These are phyloP conservation scores for Listronotus bonariensis DNA, from an alignment of 1,140 invertebrate genomes.

Conservation along the genomic window DNA sequence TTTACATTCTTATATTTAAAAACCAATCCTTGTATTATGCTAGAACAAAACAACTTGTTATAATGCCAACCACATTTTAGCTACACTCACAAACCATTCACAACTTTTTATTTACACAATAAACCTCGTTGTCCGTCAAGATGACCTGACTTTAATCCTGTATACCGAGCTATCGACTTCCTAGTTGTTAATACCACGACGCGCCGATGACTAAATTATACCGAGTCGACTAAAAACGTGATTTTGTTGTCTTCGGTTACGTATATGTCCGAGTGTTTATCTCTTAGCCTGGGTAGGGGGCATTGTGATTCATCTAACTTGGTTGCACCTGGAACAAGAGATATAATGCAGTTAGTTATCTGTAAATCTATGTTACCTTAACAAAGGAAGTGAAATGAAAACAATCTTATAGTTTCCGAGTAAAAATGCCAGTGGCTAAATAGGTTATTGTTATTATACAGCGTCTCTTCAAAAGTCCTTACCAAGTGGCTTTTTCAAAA, in stretches of 20 bases:
- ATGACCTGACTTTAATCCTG: slow-evolving; percentile 15
- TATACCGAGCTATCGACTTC: slow-evolving; percentile 10
- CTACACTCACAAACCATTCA: not conserved
- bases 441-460: no score
- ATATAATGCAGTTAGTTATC: no score
- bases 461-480: no score
- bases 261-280: slow-evolving; percentile 16
- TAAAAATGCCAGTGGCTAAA: no score
- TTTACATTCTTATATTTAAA: no score
- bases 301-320: slow-evolving; percentile 20
- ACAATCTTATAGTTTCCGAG: no score
- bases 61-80: not conserved
- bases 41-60: no score
- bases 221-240: slow-evolving; percentile 16
- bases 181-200: slow-evolving; percentile 15
- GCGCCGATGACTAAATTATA: slow-evolving; percentile 24
- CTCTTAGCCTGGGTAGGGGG: slow-evolving; percentile 21
- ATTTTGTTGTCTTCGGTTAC: slow-evolving; percentile 24
- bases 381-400: no score
- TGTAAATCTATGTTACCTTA: no score
- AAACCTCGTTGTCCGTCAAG: slow-evolving; percentile 6
- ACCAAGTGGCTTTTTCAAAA: no score
- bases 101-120: no score
- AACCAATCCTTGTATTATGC: no score
- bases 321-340: slow-evolving; percentile 26